A percentile compares a stretch with the other conserved stretches of the same genome.
Evolutionary conservation across 2,888 invertebrate genomes (phyloP).

Genomic region (Osmoderma eremita): DNA sequence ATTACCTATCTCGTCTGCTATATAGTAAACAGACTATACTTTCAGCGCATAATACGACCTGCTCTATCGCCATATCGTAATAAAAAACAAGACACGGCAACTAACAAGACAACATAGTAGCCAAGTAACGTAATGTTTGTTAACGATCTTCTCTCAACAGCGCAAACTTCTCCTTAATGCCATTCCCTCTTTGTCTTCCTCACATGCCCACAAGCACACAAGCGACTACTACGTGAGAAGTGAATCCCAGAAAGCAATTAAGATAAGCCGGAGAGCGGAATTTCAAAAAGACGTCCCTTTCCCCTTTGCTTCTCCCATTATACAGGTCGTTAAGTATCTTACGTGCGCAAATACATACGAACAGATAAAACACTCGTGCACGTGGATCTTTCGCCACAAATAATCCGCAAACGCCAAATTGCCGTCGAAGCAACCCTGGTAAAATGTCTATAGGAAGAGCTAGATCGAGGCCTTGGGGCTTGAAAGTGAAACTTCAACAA

Average conservation of each 20-base stretch:
- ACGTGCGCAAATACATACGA: not conserved
- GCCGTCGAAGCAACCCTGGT: conserved; percentile 7
- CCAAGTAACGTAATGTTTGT: too few species aligned
- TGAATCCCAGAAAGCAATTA: conserved; percentile 32
- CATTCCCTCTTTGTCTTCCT: too few species aligned
- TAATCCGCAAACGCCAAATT: conserved; percentile 11
- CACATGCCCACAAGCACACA: too few species aligned
- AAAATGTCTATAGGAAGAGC: too few species aligned
- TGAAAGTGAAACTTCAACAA: conserved; percentile 29
- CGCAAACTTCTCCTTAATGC: too few species aligned
- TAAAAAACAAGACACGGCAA: too few species aligned
- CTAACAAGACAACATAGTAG: too few species aligned
- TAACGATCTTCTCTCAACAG: too few species aligned
- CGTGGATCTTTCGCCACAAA: conserved; percentile 14
- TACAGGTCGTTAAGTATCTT: not conserved
- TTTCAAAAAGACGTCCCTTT: conserved; percentile 4
- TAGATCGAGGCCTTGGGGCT: conserved; percentile 15
- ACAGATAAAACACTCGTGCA: conserved; percentile 8
- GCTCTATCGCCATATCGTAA: too few species aligned
- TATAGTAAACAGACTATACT: too few species aligned
- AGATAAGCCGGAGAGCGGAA: conserved; percentile 21
- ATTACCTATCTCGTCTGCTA: too few species aligned
- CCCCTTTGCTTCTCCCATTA: not conserved
- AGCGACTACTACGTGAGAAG: conserved; percentile 23
- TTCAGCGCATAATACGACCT: too few species aligned